A percentile compares a stretch with the other conserved stretches of the same genome.
Evolutionary conservation across 2,113 vertebrate genomes (phyloP).

Genomic region (Nibea albiflora): DNA sequence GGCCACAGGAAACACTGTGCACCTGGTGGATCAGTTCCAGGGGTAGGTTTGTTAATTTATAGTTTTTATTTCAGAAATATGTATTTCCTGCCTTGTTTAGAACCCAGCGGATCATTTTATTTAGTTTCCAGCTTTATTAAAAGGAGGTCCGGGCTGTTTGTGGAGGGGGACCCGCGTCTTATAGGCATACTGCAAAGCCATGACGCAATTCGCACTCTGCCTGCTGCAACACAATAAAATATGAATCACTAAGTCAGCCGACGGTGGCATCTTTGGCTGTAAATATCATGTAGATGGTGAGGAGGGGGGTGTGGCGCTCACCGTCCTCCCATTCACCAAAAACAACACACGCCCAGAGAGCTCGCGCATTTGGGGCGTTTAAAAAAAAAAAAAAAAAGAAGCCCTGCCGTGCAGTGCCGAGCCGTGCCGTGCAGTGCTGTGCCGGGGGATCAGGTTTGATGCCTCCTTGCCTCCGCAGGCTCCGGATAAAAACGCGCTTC

Average conservation of each 20-base stretch:
- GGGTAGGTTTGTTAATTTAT: neutral
- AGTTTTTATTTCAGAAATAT: neutral
- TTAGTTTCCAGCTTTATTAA: neutral
- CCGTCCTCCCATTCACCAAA: conserved; percentile 53
- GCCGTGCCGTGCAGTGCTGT: neutral
- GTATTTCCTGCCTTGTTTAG: neutral
- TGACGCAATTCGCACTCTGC: conserved; percentile 70
- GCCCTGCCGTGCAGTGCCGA: neutral
- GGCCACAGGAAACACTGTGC: neutral
- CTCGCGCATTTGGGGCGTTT: conserved; percentile 24
- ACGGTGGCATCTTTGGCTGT: conserved; percentile 20
- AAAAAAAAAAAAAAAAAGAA: neutral
- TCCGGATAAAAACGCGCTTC: conserved; percentile 36
- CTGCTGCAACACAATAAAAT: conserved; percentile 69
- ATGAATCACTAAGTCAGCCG: conserved; percentile 49
- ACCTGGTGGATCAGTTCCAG: conserved; percentile 10
- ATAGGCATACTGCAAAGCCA: conserved; percentile 58
- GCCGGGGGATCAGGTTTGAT: conserved; percentile 11
- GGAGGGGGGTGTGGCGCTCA: conserved; percentile 67
- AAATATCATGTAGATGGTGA: conserved; percentile 23
- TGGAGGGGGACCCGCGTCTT: conserved; percentile 57
- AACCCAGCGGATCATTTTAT: neutral
- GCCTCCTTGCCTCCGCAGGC: conserved; percentile 45
- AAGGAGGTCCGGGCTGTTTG: neutral
- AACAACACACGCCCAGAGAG: conserved; percentile 51